Evolutionary conservation across 2,888 invertebrate genomes (phyloP).

Genomic region (Acheta domesticus): DNA sequence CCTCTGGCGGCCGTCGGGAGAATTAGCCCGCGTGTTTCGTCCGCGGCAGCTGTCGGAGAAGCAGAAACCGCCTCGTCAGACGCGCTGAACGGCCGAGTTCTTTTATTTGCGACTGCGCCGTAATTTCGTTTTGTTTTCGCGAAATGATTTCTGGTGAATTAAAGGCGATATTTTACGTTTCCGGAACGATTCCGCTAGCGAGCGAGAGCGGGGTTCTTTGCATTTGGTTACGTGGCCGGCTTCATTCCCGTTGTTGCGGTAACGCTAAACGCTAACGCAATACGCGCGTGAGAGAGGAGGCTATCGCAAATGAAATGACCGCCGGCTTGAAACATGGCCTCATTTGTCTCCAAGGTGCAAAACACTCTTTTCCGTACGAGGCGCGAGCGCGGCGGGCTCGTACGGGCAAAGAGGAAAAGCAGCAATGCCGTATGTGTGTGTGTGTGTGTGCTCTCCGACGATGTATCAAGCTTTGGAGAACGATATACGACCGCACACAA

Average conservation of each 20-base stretch:
- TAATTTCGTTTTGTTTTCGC: not conserved
- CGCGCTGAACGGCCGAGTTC: too few species aligned
- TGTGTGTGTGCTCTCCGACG: not conserved
- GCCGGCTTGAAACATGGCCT: not conserved
- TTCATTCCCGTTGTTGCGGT: not conserved
- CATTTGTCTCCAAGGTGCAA: slow-evolving; percentile 18
- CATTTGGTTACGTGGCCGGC: not conserved
- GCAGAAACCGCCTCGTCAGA: too few species aligned
- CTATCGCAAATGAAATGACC: not conserved
- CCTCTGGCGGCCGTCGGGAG: too few species aligned
- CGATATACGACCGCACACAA: slow-evolving; percentile 4
- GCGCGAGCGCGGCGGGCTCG: not conserved
- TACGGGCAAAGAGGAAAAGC: not conserved
- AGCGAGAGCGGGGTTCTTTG: not conserved
- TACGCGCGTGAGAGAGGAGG: not conserved
- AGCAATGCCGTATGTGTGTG: not conserved
- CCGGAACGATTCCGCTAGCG: not conserved
- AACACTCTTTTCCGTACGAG: not conserved
- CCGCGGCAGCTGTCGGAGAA: too few species aligned
- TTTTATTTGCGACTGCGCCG: not conserved
- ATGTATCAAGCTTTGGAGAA: slow-evolving; percentile 18
- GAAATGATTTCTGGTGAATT: not conserved
- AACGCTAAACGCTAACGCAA: too few species aligned
- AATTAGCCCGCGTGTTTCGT: too few species aligned
- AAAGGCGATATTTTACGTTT: not conserved